phyloP scores from a whole-genome alignment of 2,797 vertebrate species.

The Cuniculus paca region DNA sequence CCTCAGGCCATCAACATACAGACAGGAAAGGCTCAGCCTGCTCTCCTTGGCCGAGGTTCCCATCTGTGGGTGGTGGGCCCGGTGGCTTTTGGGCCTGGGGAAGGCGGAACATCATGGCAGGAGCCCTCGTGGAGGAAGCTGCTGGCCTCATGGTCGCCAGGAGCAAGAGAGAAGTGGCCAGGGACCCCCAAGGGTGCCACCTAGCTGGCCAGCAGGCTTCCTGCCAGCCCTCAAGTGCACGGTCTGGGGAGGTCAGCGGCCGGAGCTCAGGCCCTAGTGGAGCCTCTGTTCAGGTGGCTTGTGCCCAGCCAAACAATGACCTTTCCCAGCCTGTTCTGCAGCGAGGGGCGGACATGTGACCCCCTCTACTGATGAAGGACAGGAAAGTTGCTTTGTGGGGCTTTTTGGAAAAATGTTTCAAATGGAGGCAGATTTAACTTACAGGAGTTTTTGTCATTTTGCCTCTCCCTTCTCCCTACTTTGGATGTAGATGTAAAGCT shows the following conservation, averaged over 20 bases:
- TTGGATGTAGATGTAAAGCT: too few relatives aligned
- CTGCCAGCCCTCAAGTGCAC: not conserved
- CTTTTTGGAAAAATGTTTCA: constrained; percentile 18
- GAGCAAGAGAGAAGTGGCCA: not conserved
- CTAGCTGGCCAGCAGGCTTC: not conserved
- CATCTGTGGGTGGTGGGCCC: not conserved
- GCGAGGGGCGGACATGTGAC: not conserved
- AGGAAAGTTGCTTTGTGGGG: not conserved
- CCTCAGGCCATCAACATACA: too few relatives aligned
- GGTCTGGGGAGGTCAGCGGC: not conserved
- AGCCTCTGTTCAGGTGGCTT: not conserved
- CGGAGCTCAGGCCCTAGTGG: not conserved
- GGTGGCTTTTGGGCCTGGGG: not conserved
- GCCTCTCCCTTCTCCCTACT: not conserved
- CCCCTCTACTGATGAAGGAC: not conserved
- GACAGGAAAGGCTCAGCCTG: not conserved
- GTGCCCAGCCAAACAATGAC: not conserved
- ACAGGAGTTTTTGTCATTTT: not conserved
- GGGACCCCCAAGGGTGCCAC: not conserved
- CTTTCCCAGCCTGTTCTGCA: not conserved
- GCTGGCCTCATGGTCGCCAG: not conserved
- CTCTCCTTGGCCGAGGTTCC: not conserved
- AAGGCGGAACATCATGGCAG: not conserved
- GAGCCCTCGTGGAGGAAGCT: not conserved
- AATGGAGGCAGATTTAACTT: not conserved